A percentile compares a stretch with the other conserved stretches of the same genome.
Conservation (phyloP, 2,888 invertebrate species). For the Trichopoda pennipes region DNA sequence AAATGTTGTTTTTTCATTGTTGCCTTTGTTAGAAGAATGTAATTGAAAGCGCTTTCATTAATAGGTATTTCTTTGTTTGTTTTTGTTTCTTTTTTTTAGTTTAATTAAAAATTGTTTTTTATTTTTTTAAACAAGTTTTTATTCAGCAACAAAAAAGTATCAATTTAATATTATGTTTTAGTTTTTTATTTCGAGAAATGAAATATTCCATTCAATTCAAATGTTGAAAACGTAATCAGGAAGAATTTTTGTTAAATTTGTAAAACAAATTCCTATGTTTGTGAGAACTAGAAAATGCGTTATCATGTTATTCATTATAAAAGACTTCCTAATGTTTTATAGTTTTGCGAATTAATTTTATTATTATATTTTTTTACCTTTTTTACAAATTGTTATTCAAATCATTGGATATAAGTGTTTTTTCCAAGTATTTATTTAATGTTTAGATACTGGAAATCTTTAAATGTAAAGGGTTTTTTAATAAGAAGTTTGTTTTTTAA, state of each 20-base stretch:
- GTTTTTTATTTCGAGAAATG: constrained; percentile 13
- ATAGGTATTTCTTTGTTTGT: not conserved
- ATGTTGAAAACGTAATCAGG: constrained; percentile 54
- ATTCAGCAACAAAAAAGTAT: constrained; percentile 3
- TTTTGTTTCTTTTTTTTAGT: constrained; percentile 23
- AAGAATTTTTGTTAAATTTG: constrained; percentile 38
- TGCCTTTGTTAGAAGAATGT: constrained; percentile 7
- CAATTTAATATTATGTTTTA: constrained; percentile 24
- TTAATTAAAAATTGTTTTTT: constrained; percentile 28
- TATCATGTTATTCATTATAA: constrained; percentile 13
- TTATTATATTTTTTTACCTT: no score
- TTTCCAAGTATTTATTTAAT: no score
- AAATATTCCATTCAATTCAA: constrained; percentile 41
- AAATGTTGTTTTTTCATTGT: constrained; percentile 1
- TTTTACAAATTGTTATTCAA: no score
- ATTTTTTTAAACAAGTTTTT: constrained; percentile 29
- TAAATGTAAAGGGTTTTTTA: no score
- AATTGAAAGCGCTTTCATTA: constrained; percentile 28
- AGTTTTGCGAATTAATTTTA: no score
- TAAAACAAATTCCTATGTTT: constrained; percentile 13
- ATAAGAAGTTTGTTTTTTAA: no score
- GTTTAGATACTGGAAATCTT: no score
- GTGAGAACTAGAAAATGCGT: constrained; percentile 13
- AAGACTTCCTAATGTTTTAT: constrained; percentile 4
- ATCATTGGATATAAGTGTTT: no score